phyloP scores from a whole-genome alignment of 2,797 vertebrate species.

The Smutsia gigantea region DNA sequence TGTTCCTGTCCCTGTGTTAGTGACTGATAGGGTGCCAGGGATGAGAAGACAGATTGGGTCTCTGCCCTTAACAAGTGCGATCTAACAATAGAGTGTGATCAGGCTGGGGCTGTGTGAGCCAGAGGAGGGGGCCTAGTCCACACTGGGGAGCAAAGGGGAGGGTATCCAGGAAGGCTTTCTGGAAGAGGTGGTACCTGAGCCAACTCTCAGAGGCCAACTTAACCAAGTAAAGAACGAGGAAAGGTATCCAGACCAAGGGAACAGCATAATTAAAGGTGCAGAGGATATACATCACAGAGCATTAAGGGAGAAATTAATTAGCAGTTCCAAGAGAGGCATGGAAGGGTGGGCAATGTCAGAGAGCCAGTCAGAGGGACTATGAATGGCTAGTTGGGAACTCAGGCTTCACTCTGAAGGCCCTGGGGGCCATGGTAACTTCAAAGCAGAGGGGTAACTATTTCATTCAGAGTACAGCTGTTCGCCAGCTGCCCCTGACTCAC shows the following conservation, averaged over 20 bases:
- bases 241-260: background rate
- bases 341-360: accelerated
- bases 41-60: background rate
- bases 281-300: accelerated
- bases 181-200: background rate
- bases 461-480: background rate
- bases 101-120: background rate
- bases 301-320: background rate
- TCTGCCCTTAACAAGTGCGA: background rate
- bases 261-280: background rate
- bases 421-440: background rate
- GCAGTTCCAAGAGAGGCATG: background rate
- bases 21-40: background rate
- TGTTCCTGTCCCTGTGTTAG: background rate
- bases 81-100: background rate
- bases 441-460: background rate
- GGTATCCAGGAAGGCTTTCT: background rate
- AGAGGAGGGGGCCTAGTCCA: background rate
- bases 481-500: background rate
- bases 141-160: accelerated
- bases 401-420: background rate
- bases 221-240: background rate
- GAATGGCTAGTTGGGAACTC: background rate
- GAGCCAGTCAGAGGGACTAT: background rate
- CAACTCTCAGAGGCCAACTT: background rate